These are phyloP conservation scores for Coregonus sp. DNA, from an alignment of 2,797 vertebrate species.

Conservation along the genomic window DNA sequence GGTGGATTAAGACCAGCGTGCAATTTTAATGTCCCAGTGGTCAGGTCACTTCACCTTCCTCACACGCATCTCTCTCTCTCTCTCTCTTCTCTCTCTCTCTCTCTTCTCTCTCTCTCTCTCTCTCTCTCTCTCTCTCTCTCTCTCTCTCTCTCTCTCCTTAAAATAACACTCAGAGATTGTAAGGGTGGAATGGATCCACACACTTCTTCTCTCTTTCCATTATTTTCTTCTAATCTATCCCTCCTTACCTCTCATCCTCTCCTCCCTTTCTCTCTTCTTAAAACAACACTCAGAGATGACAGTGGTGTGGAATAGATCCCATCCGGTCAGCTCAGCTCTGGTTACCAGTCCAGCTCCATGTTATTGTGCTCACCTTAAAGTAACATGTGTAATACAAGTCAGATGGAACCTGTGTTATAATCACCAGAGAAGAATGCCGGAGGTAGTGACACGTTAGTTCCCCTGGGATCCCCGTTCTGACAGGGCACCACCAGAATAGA, in stretches of 20 bases:
- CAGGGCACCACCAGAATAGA: slow-evolving; percentile 11
- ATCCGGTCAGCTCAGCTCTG: not conserved
- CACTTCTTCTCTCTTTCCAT: not conserved
- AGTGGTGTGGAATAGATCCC: not conserved
- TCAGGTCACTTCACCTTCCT: not conserved
- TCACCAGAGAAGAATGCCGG: not conserved
- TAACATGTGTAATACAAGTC: not conserved
- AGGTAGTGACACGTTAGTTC: slow-evolving; percentile 12
- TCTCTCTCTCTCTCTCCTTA: not conserved
- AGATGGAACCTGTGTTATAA: not conserved
- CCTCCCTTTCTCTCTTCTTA: not conserved
- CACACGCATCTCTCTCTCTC: too few species aligned
- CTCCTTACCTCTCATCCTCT: not conserved
- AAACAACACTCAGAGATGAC: not conserved
- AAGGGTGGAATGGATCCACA: not conserved
- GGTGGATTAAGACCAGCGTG: slow-evolving; percentile 6
- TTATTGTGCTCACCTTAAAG: not conserved
- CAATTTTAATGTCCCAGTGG: slow-evolving; percentile 10
- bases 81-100: too few species aligned
- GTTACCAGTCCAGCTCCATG: not conserved
- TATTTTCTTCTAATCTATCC: not conserved
- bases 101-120: too few species aligned
- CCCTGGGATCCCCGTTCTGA: slow-evolving; percentile 34
- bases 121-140: too few species aligned
- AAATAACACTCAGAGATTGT: not conserved